Evolutionary conservation across 2,888 invertebrate genomes (phyloP), one percentile per base, ranked within the genome.

Genomic region (Leptopterna dolabrata): DNA sequence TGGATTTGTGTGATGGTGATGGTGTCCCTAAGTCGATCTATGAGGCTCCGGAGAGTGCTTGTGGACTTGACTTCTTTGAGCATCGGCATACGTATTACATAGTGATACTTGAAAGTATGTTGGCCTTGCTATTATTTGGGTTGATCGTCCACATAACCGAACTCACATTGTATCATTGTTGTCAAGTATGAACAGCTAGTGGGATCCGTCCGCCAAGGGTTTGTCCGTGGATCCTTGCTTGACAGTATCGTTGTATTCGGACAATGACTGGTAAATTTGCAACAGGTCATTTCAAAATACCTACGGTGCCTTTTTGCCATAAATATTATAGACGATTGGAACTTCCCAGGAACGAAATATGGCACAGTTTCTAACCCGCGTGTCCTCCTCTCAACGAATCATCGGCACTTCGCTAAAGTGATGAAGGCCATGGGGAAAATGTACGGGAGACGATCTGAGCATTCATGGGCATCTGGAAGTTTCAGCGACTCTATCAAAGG

Each of bases 91-190:
- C 16, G 14, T 83, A 83, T 19, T 83, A 70, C 43, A 47, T 43
- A 4, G 36, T 83, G 6, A 2, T 83, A 36, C 45, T 83, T 11
- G 27, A 70, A 70, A 63, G 83, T 83, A 41, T 70, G 83, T 70
- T 24, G 9, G 24, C 9, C 11, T 24, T 24, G 24, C 16, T 19
- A n/a, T 45, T 43, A 43, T n/a, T n/a, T n/a, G n/a, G n/a, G n/a
- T n/a, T n/a, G n/a, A n/a, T n/a, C n/a, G n/a, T n/a, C n/a, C n/a
- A n/a, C n/a, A n/a, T n/a, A n/a, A n/a, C n/a, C n/a, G n/a, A n/a
- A n/a, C n/a, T n/a, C n/a, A n/a, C n/a, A n/a, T n/a, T n/a, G n/a
- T n/a, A n/a, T n/a, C n/a, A n/a, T n/a, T n/a, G n/a, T n/a, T n/a
- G n/a, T n/a, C n/a, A n/a, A n/a, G n/a, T n/a, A n/a, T n/a, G n/a